Conservation (phyloP, 1,140 invertebrate genomes). For the Magallana gigas region DNA sequence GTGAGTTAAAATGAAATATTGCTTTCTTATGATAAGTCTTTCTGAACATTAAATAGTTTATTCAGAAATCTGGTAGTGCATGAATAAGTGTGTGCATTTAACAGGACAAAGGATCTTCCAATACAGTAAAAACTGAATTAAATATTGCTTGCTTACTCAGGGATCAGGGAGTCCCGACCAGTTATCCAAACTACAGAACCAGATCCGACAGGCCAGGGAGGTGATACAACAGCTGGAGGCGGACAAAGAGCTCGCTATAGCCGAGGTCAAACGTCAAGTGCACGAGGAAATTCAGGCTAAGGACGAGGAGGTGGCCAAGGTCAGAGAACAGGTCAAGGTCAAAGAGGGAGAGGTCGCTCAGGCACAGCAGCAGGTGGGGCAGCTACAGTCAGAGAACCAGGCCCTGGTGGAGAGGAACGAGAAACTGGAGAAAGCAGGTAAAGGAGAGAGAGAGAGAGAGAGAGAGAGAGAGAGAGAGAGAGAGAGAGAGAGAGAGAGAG, state of each 20-base stretch:
- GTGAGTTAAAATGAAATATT: too few species aligned
- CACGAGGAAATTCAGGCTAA: constrained; percentile 82
- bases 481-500: neutral
- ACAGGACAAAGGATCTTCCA: too few species aligned
- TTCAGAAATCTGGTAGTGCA: too few species aligned
- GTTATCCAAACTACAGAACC: constrained; percentile 68
- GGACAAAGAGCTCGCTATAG: constrained; percentile 73
- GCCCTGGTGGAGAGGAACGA: constrained; percentile 79
- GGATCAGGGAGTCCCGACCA: constrained; percentile 52
- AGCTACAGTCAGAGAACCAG: constrained; percentile 82
- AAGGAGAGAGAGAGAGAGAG: neutral
- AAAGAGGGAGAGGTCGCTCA: constrained; percentile 81
- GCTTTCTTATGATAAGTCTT: too few species aligned
- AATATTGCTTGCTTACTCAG: neutral
- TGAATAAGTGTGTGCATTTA: too few species aligned
- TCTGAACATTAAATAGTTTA: too few species aligned
- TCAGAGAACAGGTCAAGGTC: constrained; percentile 67
- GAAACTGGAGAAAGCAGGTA: constrained; percentile 68
- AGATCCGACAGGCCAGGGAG: constrained; percentile 73
- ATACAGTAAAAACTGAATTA: too few species aligned
- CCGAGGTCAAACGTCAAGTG: constrained; percentile 73
- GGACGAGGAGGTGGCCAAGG: constrained; percentile 80
- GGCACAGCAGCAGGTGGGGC: constrained; percentile 69
- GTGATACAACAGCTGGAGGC: constrained; percentile 76
- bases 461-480: neutral